Conservation (phyloP, 2,113 vertebrate genomes). For the Eurypyga helias region DNA sequence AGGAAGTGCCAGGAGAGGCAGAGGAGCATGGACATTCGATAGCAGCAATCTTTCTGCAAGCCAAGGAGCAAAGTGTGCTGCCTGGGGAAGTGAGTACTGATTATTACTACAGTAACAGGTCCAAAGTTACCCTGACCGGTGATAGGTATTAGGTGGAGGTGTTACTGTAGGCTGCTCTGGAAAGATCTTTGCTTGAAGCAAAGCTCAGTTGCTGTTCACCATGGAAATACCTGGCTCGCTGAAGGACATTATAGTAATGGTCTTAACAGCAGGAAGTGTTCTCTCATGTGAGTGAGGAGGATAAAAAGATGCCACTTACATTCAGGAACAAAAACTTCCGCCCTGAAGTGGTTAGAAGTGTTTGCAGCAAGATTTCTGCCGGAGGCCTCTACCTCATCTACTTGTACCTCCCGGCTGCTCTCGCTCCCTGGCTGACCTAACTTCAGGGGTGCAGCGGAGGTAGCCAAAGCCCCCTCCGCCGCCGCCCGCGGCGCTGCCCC, state of each 20-base stretch:
- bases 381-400: not conserved
- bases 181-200: not conserved
- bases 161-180: not conserved
- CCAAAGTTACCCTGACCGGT: not conserved
- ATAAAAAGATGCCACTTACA: not conserved
- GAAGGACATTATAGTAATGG: not conserved
- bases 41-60: not conserved
- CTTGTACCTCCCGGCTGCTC: not conserved
- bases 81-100: not conserved
- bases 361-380: not conserved
- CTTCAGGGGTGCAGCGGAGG: rapidly evolving
- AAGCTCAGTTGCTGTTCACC: not conserved
- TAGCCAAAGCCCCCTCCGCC: rapidly evolving
- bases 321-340: not conserved
- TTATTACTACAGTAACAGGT: not conserved
- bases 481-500: not conserved
- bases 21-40: not conserved
- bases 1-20: not conserved
- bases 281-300: not conserved
- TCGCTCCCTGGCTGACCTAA: rapidly evolving
- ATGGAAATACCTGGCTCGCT: not conserved
- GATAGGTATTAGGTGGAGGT: not conserved
- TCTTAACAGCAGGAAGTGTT: not conserved
- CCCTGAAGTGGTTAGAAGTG: not conserved
- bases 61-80: not conserved